These are phyloP conservation scores for Drosophila atroscutellata DNA, from an alignment of 2,888 invertebrate species.

Conservation along the genomic window DNA sequence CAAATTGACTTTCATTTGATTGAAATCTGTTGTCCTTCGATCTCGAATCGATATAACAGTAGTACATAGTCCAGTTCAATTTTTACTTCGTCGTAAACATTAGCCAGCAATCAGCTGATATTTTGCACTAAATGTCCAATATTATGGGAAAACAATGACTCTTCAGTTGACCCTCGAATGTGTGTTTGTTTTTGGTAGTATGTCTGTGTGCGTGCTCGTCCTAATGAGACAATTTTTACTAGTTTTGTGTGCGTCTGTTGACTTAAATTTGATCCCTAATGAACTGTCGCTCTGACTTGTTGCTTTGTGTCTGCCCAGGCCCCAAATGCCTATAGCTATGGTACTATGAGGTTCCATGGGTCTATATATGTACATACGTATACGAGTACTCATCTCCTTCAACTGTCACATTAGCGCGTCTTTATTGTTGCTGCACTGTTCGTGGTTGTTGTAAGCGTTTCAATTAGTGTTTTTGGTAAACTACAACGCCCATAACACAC, in stretches of 20 bases:
- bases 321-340: slow-evolving; percentile 13
- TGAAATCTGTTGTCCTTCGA: background rate
- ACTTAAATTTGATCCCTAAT: slow-evolving; percentile 75
- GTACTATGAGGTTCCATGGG: background rate
- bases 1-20: background rate
- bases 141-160: background rate
- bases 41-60: background rate
- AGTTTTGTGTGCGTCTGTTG: slow-evolving; percentile 57
- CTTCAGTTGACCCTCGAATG: background rate
- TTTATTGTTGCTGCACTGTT: slow-evolving; percentile 32
- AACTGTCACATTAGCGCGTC: slow-evolving; percentile 55
- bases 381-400: slow-evolving; percentile 47
- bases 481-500: slow-evolving; percentile 34
- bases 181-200: slow-evolving; percentile 11
- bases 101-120: background rate
- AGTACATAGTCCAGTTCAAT: background rate
- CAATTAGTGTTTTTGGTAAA: slow-evolving; percentile 71
- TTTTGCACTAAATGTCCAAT: background rate
- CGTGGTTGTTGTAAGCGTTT: slow-evolving; percentile 61
- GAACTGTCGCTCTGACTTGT: slow-evolving; percentile 75
- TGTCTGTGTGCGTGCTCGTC: slow-evolving; percentile 33
- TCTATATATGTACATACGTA: background rate
- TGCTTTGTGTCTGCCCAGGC: slow-evolving; percentile 53
- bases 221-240: slow-evolving; percentile 79
- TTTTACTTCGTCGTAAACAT: background rate